Evolutionary conservation across 2,797 vertebrate genomes (phyloP), one percentile per base, ranked within the genome.

Genomic region (Hypotaenidia philippensis): DNA sequence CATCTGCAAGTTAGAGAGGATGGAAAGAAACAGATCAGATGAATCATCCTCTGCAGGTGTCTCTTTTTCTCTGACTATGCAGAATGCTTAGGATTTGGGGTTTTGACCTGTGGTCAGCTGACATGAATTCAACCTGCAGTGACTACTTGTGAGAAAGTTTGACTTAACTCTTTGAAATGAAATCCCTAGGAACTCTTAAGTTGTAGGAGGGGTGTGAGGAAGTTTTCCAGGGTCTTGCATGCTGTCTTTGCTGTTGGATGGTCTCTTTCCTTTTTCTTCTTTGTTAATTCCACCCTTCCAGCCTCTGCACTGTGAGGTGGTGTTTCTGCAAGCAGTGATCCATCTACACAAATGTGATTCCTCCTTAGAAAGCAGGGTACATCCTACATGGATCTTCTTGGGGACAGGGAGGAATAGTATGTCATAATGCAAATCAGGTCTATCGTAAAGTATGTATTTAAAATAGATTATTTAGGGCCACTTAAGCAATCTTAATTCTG

Each of bases 1-100:
- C 56, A 38, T 41, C 32, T 82, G 40, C 66, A 65, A 75, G 40
- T 70, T 68, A 47, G 74, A 75, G 55, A 9, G 0, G 1, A 17
- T 27, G 14, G 31, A 45, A 79, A 82, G 74, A 78, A 81, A 10
- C 21, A 52, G 53, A 63, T 75, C 4, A 0, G 61, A 14, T 86
- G 40, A 90, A 90, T 89, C 65, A 53, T 50, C 40, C 60, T 13
- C 13, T 87, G 53, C 87, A 82, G 47, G 32, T 94, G 84, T 76
- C 26, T 78, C 9, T 60, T 87, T 87, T 87, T 65, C 70, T 84
- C 45, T 78, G 23, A 23, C 47, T 69, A 1, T 34, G 32, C 40
- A 49, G 52, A 81, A 31, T 0, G 1, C 70, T 92, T 60, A 45
- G 36, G 70, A 38, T 77, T 20, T 26, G 76, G 26, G 36, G 45